These are phyloP conservation scores for Falco peregrinus DNA, from an alignment of 2,797 vertebrate genomes.

Conservation along the genomic window DNA sequence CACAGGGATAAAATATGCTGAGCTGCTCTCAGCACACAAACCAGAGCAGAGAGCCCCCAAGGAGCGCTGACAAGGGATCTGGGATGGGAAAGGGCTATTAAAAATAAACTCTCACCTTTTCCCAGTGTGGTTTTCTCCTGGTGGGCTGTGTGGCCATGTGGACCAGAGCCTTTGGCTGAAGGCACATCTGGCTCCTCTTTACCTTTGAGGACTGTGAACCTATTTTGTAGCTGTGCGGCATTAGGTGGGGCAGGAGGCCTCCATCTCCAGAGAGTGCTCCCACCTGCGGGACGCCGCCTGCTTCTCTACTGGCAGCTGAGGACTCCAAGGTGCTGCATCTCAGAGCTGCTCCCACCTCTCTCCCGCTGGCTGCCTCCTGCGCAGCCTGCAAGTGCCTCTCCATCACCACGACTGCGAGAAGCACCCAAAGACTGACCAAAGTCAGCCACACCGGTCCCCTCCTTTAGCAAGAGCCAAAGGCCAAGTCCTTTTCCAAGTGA, in stretches of 20 bases:
- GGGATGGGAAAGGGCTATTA: background rate
- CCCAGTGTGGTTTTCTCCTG: background rate
- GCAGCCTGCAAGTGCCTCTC: background rate
- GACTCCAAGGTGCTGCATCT: too few species aligned
- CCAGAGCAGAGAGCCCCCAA: rapidly evolving
- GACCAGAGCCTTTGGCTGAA: background rate
- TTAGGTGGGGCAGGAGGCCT: background rate
- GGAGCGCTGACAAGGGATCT: background rate
- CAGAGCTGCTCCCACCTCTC: background rate
- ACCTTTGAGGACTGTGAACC: background rate
- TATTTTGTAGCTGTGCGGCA: background rate
- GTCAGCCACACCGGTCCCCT: background rate
- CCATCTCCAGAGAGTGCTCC: background rate
- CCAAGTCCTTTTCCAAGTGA: background rate
- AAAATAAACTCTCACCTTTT: background rate
- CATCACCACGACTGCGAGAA: rapidly evolving
- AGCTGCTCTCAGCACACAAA: background rate
- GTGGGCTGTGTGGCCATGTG: too few species aligned
- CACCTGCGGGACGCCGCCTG: too few species aligned
- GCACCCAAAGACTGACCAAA: too few species aligned
- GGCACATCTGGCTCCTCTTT: too few species aligned
- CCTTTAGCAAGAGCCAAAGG: background rate
- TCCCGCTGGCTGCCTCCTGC: rapidly evolving
- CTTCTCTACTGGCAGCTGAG: too few species aligned
- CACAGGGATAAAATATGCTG: too few species aligned